Percentiles rank a stretch among this genome's conserved stretches.
These are phyloP conservation scores for Lepidothrix coronata DNA, from an alignment of 2,113 vertebrate species.

Conservation along the genomic window DNA sequence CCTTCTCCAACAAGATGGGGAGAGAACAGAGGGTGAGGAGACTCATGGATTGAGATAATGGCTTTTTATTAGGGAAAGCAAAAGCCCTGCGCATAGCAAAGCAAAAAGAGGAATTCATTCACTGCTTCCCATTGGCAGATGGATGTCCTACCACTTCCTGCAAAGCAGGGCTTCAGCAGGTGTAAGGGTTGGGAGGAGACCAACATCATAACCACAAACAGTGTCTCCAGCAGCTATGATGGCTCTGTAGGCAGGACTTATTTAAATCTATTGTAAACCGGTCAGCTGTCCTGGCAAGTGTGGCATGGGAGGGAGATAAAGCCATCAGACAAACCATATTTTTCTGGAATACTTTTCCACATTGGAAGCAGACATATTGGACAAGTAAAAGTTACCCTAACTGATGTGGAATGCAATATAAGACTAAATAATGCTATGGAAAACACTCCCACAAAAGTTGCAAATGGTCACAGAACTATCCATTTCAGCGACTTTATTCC, in stretches of 20 bases:
- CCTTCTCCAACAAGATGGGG: neutral
- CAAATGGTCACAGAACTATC: neutral
- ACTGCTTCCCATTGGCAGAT: neutral
- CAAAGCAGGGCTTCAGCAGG: neutral
- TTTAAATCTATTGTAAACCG: neutral
- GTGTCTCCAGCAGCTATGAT: neutral
- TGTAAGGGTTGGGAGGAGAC: neutral
- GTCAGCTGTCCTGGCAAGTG: neutral
- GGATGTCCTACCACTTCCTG: neutral
- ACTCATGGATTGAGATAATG: accelerated
- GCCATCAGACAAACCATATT: neutral
- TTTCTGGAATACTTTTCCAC: neutral
- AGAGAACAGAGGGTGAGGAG: neutral
- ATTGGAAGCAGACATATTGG: neutral
- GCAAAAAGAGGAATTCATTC: neutral
- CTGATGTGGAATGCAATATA: neutral
- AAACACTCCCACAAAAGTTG: neutral
- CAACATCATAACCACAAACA: neutral
- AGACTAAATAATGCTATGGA: neutral
- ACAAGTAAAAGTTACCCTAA: neutral
- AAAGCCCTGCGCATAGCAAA: neutral
- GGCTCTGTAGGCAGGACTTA: neutral
- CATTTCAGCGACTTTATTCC: neutral
- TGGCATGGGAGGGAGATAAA: neutral
- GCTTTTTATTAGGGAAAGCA: neutral